Conservation (phyloP, 2,888 invertebrate species). For the Andrena haemorrhoa region DNA sequence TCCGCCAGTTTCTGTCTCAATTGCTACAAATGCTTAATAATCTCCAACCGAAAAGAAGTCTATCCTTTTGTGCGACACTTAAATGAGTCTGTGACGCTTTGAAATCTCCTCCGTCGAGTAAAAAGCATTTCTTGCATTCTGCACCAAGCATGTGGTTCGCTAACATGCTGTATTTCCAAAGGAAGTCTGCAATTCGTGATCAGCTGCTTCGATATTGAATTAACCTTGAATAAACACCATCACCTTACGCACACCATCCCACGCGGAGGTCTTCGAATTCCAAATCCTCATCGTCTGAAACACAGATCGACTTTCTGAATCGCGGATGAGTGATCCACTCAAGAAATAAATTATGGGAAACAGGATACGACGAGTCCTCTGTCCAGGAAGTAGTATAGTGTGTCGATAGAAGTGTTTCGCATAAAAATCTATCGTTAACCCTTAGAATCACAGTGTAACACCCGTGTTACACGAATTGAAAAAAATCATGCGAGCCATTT, state of each 20-base stretch:
- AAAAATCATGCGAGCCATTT: no score
- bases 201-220: not conserved
- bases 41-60: not conserved
- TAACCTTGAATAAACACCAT: not conserved
- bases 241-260: not conserved
- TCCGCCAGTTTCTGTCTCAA: not conserved
- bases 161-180: no score
- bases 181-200: no score
- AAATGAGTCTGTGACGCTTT: constrained; percentile 9
- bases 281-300: not conserved
- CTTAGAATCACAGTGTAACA: no score
- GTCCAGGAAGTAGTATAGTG: not conserved
- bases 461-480: no score
- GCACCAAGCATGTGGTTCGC: not conserved
- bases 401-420: not conserved
- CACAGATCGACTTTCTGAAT: not conserved
- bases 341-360: no score
- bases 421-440: not conserved
- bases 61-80: not conserved
- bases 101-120: not conserved
- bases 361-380: no score
- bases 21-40: constrained; percentile 29
- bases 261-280: not conserved
- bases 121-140: not conserved
- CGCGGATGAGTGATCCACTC: no score